Conservation (phyloP, 2,888 invertebrate genomes). For the Nephrotoma appendiculata region DNA sequence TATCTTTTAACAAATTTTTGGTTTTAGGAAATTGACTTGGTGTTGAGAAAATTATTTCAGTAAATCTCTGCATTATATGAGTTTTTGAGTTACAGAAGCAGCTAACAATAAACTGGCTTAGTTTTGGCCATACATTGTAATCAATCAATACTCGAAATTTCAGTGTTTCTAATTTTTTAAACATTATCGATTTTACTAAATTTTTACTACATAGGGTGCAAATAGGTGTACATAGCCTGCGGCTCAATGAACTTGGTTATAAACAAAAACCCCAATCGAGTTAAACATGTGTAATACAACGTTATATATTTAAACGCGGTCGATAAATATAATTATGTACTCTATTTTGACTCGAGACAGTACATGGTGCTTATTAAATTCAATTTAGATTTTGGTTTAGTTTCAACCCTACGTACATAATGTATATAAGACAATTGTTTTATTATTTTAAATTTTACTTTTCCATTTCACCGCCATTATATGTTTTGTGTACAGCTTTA, state of each 20-base stretch:
- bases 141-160: no score
- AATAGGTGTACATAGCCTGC: not conserved
- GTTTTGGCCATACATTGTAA: no score
- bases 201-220: not conserved
- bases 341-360: not conserved
- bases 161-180: no score
- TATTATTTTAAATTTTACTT: not conserved
- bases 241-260: not conserved
- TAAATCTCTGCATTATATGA: no score
- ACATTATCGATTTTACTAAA: no score
- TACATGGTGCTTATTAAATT: not conserved
- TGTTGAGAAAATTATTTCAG: no score
- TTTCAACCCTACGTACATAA: not conserved
- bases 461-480: not conserved
- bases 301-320: not conserved
- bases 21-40: no score
- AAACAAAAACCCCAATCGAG: not conserved
- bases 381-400: not conserved
- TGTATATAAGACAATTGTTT: not conserved
- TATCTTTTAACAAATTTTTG: no score
- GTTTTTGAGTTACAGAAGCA: no score
- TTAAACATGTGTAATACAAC: not conserved
- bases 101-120: no score
- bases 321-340: not conserved
- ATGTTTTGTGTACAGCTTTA: not conserved